Evolutionary conservation across 2,113 vertebrate genomes (phyloP).

Genomic region (Lagopus leucura): DNA sequence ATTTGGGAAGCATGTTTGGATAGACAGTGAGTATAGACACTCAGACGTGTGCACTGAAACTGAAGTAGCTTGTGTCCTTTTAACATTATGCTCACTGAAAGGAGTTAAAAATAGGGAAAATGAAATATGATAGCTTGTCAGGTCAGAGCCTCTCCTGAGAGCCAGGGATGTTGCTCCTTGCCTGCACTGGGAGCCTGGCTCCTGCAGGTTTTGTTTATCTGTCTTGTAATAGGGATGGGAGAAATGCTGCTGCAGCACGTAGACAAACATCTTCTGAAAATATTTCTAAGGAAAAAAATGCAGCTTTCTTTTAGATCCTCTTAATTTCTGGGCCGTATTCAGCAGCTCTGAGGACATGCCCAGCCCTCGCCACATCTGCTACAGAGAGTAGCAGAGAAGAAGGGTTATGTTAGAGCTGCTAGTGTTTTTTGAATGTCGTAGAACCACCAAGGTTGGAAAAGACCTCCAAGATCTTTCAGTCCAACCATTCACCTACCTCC

Average conservation of each 20-base stretch:
- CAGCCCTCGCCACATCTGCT: background rate
- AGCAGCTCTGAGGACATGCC: accelerated
- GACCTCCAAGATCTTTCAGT: too few relatives aligned
- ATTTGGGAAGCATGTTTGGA: background rate
- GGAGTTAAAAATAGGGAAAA: background rate
- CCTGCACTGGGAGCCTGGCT: background rate
- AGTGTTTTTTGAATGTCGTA: background rate
- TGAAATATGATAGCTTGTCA: background rate
- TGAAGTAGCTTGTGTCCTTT: background rate
- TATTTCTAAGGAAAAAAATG: conserved; percentile 1
- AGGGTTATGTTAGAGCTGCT: background rate
- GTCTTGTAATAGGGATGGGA: background rate
- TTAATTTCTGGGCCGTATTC: background rate
- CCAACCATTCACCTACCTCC: too few relatives aligned
- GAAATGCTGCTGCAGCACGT: background rate
- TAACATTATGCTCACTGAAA: background rate
- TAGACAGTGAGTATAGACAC: background rate
- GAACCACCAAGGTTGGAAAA: too few relatives aligned
- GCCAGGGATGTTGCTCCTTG: background rate
- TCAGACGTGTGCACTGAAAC: background rate
- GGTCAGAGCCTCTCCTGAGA: background rate
- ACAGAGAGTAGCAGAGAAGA: background rate
- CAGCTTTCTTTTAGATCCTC: background rate
- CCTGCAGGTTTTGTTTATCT: background rate
- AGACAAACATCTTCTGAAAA: background rate